These are phyloP conservation scores for Mongoloraphidia duomilia DNA, from an alignment of 2,888 invertebrate genomes.

Conservation along the genomic window DNA sequence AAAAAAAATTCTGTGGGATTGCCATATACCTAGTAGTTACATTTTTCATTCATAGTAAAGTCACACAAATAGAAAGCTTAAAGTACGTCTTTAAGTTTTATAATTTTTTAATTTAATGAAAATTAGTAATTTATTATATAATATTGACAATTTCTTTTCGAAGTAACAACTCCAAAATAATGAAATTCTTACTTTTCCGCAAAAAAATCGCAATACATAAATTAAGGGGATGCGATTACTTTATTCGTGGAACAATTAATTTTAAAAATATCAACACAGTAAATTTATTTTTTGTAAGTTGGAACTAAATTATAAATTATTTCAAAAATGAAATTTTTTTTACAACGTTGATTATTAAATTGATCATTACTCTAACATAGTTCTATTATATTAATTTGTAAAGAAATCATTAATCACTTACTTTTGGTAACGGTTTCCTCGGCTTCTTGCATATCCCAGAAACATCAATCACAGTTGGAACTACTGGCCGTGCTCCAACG, in stretches of 20 bases:
- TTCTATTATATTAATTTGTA: background rate
- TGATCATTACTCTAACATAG: background rate
- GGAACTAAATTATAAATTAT: background rate
- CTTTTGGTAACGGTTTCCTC: slow-evolving; percentile 25
- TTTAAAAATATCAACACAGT: background rate
- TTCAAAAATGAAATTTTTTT: background rate
- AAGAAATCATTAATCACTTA: slow-evolving; percentile 12
- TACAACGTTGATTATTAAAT: background rate
- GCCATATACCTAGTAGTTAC: too few relatives aligned
- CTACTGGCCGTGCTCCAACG: slow-evolving; percentile 24
- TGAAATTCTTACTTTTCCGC: background rate
- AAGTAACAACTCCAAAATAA: background rate
- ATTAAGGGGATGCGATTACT: too few relatives aligned
- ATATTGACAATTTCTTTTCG: too few relatives aligned
- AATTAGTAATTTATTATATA: too few relatives aligned
- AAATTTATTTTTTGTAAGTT: background rate
- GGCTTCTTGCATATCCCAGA: slow-evolving; percentile 27
- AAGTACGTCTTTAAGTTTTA: too few relatives aligned
- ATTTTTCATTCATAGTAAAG: too few relatives aligned
- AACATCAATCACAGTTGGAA: slow-evolving; percentile 25
- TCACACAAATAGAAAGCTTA: too few relatives aligned
- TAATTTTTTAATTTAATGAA: too few relatives aligned
- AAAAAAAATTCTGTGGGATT: too few relatives aligned
- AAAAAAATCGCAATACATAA: background rate
- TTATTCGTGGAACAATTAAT: too few relatives aligned